These are phyloP conservation scores for Engraulis encrasicolus DNA, from an alignment of 2,113 vertebrate genomes.

Conservation along the genomic window DNA sequence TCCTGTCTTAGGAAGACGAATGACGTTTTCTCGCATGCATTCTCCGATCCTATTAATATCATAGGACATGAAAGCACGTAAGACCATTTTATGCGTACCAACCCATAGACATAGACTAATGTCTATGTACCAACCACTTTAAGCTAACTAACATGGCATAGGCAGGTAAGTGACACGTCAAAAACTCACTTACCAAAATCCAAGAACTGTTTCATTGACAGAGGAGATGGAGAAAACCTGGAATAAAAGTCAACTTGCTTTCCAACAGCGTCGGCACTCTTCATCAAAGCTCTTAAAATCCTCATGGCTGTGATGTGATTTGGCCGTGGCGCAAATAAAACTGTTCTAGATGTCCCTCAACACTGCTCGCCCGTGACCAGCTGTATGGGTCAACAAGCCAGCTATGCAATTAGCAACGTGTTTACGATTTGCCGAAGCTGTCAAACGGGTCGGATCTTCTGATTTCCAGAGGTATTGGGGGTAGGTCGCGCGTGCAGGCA, in stretches of 20 bases:
- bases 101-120: no score
- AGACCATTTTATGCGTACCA: not conserved
- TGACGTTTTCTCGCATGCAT: slow-evolving; percentile 95
- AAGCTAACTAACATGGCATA: no score
- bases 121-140: no score
- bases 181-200: slow-evolving; percentile 75
- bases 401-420: not conserved
- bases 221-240: slow-evolving; percentile 79
- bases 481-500: not conserved
- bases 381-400: not conserved
- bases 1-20: slow-evolving; percentile 95
- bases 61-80: not conserved
- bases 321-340: not conserved
- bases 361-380: not conserved
- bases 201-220: slow-evolving; percentile 84
- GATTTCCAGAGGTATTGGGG: not conserved
- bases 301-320: slow-evolving; percentile 59
- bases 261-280: slow-evolving; percentile 60
- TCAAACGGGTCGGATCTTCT: not conserved
- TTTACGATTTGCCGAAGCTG: not conserved
- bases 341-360: not conserved
- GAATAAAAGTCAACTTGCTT: slow-evolving; percentile 80
- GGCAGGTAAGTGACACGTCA: not conserved
- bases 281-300: slow-evolving; percentile 72
- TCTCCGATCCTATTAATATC: slow-evolving; percentile 83